phyloP scores from a whole-genome alignment of 2,113 vertebrate species.

The Himantopus leucocephalus region DNA sequence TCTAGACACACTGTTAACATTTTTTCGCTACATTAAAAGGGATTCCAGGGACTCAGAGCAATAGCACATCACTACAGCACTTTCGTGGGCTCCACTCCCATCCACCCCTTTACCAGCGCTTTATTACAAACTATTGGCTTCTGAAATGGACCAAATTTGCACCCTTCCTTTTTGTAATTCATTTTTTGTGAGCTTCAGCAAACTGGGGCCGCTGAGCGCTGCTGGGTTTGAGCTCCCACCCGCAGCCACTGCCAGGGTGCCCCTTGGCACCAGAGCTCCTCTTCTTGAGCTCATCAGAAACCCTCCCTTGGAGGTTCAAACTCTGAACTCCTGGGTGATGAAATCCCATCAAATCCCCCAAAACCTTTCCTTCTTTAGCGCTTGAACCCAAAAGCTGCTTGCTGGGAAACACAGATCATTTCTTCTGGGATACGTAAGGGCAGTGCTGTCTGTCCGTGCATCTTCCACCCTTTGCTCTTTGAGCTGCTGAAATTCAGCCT shows the following conservation, averaged over 20 bases:
- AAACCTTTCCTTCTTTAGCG: rapidly evolving
- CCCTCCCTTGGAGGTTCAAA: neutral
- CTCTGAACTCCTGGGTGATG: neutral
- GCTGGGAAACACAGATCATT: rapidly evolving
- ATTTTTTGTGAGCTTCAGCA: neutral
- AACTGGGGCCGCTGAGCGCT: neutral
- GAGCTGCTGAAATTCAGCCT: neutral
- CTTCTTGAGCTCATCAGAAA: neutral
- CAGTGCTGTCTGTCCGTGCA: neutral
- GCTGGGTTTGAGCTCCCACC: neutral
- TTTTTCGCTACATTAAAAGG: neutral
- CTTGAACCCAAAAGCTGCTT: neutral
- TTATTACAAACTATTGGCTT: neutral
- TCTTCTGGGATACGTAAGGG: neutral
- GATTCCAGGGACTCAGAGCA: neutral
- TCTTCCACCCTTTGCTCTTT: neutral
- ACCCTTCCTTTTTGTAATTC: neutral
- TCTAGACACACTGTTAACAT: neutral
- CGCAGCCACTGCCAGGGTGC: neutral
- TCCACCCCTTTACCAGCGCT: neutral
- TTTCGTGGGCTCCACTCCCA: neutral
- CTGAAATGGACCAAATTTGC: neutral
- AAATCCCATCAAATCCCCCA: neutral
- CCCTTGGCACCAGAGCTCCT: neutral
- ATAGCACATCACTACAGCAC: neutral